A percentile compares a stretch with the other conserved stretches of the same genome.
These are phyloP conservation scores for Aphyosemion australe DNA, from an alignment of 2,113 vertebrate genomes.

Conservation along the genomic window DNA sequence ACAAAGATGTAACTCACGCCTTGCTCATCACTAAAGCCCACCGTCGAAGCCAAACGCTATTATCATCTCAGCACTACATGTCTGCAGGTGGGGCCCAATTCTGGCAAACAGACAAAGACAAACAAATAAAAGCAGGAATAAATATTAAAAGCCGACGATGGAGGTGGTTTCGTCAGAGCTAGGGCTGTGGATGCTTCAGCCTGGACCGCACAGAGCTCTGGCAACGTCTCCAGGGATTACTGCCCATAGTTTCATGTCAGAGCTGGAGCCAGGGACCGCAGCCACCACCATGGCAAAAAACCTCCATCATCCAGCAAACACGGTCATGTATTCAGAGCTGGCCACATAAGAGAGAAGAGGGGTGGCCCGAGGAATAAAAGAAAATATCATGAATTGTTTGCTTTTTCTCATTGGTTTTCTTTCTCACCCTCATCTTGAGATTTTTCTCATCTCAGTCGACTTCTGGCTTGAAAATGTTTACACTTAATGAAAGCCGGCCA, in stretches of 20 bases:
- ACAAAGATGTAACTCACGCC: slow-evolving; percentile 61
- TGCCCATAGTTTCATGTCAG: slow-evolving; percentile 64
- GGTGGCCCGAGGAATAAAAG: slow-evolving; percentile 23
- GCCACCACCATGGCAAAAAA: slow-evolving; percentile 42
- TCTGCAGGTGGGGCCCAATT: slow-evolving; percentile 35
- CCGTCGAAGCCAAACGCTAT: slow-evolving; percentile 42
- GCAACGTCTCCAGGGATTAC: slow-evolving; percentile 29
- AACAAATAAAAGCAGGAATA: slow-evolving; percentile 50
- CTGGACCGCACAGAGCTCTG: slow-evolving; percentile 52
- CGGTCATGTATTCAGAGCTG: slow-evolving; percentile 44
- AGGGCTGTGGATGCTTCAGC: slow-evolving; percentile 47
- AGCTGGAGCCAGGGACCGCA: slow-evolving; percentile 47
- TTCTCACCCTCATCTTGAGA: slow-evolving; percentile 24
- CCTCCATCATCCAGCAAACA: slow-evolving; percentile 55
- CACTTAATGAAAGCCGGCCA: slow-evolving; percentile 54
- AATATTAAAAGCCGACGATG: slow-evolving; percentile 57
- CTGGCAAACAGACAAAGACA: slow-evolving; percentile 47
- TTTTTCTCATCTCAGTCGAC: slow-evolving; percentile 46
- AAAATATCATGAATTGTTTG: slow-evolving; percentile 29
- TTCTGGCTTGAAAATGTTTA: slow-evolving; percentile 61
- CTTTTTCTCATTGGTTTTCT: slow-evolving; percentile 22
- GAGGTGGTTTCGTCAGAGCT: slow-evolving; percentile 49
- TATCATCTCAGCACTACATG: slow-evolving; percentile 28
- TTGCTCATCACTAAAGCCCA: slow-evolving; percentile 34
- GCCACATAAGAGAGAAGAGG: slow-evolving; percentile 26